Percentiles rank a stretch among this genome's conserved stretches.
Conservation (phyloP, 2,797 vertebrate genomes). For the Pempheris klunzingeri region DNA sequence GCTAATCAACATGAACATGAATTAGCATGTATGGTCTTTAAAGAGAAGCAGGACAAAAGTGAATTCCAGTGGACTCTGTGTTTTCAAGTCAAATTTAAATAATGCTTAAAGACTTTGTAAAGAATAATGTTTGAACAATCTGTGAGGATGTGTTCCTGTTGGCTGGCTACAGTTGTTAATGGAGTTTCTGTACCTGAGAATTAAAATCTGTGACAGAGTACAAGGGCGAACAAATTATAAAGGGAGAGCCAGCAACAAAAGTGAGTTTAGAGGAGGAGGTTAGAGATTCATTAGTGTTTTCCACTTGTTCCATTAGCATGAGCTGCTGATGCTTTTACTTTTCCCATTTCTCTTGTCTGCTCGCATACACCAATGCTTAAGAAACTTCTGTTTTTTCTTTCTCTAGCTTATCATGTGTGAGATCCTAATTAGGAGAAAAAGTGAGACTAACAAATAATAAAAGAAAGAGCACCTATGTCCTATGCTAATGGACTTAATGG, state of each 20-base stretch:
- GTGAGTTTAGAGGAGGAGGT: conserved; percentile 32
- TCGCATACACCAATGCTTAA: conserved; percentile 36
- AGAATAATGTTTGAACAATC: not conserved
- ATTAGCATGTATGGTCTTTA: conserved; percentile 2
- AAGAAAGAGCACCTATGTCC: conserved; percentile 31
- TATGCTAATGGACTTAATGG: conserved; percentile 72
- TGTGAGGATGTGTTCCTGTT: no score
- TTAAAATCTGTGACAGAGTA: conserved; percentile 43
- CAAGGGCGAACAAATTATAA: conserved; percentile 39
- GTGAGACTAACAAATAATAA: conserved; percentile 66
- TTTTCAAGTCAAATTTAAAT: not conserved
- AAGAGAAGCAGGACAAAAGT: not conserved
- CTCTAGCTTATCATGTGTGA: conserved; percentile 37
- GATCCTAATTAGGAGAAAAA: conserved; percentile 66
- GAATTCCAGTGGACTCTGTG: not conserved
- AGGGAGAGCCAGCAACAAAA: conserved; percentile 32
- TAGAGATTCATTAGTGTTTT: conserved; percentile 69
- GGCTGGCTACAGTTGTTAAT: conserved; percentile 54
- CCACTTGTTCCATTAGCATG: conserved; percentile 60
- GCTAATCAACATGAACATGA: conserved; percentile 5
- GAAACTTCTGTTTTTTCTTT: conserved; percentile 56
- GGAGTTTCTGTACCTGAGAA: conserved; percentile 23
- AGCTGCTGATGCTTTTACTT: conserved; percentile 55
- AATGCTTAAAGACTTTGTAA: not conserved
- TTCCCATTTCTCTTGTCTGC: conserved; percentile 48